A percentile compares a stretch with the other conserved stretches of the same genome.
phyloP scores from a whole-genome alignment of 2,113 vertebrate species.

The Orthochromis malagaraziensis region DNA sequence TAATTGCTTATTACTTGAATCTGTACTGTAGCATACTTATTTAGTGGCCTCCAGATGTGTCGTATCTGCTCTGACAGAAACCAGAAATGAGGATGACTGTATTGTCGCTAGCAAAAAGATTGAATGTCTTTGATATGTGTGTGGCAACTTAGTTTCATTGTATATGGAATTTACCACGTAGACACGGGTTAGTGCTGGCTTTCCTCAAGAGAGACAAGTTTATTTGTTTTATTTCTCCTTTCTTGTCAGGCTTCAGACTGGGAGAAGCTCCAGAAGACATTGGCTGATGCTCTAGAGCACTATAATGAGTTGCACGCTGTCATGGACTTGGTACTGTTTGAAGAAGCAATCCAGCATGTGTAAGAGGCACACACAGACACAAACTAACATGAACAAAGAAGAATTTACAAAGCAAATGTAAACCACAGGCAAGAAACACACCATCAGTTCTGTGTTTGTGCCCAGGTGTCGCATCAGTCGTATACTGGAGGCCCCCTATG shows the following conservation, averaged over 20 bases:
- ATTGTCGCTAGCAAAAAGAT: slow-evolving; percentile 15
- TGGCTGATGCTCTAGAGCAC: slow-evolving; percentile 77
- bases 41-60: not conserved
- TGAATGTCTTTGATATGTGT: not conserved
- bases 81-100: slow-evolving; percentile 23
- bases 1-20: slow-evolving; percentile 39
- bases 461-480: slow-evolving; percentile 72
- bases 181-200: not conserved
- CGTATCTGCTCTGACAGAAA: slow-evolving; percentile 15
- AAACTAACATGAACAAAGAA: not conserved
- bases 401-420: not conserved
- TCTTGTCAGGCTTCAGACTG: slow-evolving; percentile 76
- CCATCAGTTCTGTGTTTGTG: not conserved
- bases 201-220: not conserved
- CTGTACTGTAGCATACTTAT: not conserved
- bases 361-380: slow-evolving; percentile 17
- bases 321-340: slow-evolving; percentile 72
- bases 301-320: slow-evolving; percentile 74
- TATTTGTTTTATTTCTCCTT: not conserved
- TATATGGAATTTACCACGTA: not conserved
- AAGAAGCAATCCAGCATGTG: slow-evolving; percentile 68
- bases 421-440: not conserved
- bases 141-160: slow-evolving; percentile 20
- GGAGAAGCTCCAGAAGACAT: slow-evolving; percentile 85
- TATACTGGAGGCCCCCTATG: slow-evolving; percentile 74